Conservation (phyloP, 1,140 invertebrate genomes). For the Choristoneura fumiferana region DNA sequence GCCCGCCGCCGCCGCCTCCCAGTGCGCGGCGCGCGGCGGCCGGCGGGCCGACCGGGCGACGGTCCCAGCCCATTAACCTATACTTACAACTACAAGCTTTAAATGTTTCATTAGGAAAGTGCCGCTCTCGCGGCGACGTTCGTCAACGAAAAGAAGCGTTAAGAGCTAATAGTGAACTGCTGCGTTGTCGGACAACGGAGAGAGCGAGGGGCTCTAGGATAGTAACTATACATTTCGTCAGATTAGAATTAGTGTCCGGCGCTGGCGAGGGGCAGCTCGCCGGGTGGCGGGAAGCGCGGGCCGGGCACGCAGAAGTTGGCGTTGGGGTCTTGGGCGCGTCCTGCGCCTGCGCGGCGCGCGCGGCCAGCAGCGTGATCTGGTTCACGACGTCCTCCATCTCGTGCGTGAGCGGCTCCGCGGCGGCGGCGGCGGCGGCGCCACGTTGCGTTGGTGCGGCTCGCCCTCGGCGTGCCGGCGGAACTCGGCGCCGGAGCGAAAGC, state of each 20-base stretch:
- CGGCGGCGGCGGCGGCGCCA: conserved; percentile 43
- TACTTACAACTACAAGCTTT: conserved; percentile 76
- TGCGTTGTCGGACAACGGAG: conserved; percentile 76
- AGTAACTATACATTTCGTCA: conserved; percentile 76
- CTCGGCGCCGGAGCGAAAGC: conserved; percentile 80
- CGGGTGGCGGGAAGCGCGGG: conserved; percentile 76
- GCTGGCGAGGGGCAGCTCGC: conserved; percentile 78
- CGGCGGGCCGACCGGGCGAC: conserved; percentile 33
- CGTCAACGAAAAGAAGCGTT: conserved; percentile 74
- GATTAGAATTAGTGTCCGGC: conserved; percentile 78
- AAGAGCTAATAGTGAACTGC: conserved; percentile 78
- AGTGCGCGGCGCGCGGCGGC: conserved; percentile 69
- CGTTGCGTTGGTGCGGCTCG: conserved; percentile 75
- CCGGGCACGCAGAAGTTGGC: conserved; percentile 79
- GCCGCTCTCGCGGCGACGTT: conserved; percentile 60
- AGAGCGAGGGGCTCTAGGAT: conserved; percentile 68
- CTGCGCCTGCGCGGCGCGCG: conserved; percentile 81
- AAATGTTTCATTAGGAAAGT: conserved; percentile 73
- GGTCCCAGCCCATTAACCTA: conserved; percentile 67
- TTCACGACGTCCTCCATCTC: conserved; percentile 92
- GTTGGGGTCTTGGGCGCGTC: conserved; percentile 71
- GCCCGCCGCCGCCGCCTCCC: conserved; percentile 69
- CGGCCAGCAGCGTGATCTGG: conserved; percentile 88
- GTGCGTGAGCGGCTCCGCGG: conserved; percentile 82
- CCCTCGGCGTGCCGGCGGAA: conserved; percentile 85